These are phyloP conservation scores for Neuroscelio doddi DNA, from an alignment of 2,888 invertebrate genomes.

Conservation along the genomic window DNA sequence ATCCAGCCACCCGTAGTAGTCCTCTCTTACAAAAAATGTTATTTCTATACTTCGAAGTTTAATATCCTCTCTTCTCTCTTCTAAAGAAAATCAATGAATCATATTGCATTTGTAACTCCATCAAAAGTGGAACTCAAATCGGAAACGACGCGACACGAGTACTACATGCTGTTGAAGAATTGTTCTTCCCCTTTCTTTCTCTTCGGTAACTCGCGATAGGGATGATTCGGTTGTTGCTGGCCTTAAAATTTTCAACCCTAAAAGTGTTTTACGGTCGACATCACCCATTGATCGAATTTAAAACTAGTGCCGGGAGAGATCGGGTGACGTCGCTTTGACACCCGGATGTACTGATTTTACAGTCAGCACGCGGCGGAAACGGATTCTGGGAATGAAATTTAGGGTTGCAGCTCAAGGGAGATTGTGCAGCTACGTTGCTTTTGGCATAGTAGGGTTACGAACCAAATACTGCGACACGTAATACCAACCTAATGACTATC, in stretches of 20 bases:
- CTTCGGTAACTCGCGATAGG: conserved; percentile 40
- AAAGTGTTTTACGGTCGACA: conserved; percentile 71
- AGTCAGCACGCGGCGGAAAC: conserved; percentile 71
- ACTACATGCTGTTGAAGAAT: conserved; percentile 23
- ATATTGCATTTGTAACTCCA: conserved; percentile 25
- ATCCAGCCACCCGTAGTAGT: too few relatives aligned
- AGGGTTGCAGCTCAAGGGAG: conserved; percentile 54
- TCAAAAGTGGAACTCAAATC: conserved; percentile 30
- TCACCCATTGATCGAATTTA: conserved; percentile 72
- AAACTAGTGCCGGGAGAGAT: conserved; percentile 64
- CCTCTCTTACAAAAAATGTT: too few relatives aligned
- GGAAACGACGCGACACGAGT: conserved; percentile 39
- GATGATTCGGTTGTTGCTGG: conserved; percentile 50
- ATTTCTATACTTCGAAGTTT: too few relatives aligned
- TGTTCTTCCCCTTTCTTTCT: conserved; percentile 31
- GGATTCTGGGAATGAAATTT: conserved; percentile 70
- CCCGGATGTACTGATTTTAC: conserved; percentile 72
- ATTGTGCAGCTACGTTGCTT: conserved; percentile 14
- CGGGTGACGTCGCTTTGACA: conserved; percentile 70
- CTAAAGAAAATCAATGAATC: neutral
- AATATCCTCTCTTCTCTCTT: neutral
- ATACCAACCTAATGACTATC: conserved; percentile 50
- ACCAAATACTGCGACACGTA: conserved; percentile 35
- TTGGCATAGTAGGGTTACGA: conserved; percentile 30
- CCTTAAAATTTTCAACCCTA: conserved; percentile 71